Evolutionary conservation across 53 echinoderm and acorn worm genomes (phyloP).

Genomic region (Zoroaster sp.): DNA sequence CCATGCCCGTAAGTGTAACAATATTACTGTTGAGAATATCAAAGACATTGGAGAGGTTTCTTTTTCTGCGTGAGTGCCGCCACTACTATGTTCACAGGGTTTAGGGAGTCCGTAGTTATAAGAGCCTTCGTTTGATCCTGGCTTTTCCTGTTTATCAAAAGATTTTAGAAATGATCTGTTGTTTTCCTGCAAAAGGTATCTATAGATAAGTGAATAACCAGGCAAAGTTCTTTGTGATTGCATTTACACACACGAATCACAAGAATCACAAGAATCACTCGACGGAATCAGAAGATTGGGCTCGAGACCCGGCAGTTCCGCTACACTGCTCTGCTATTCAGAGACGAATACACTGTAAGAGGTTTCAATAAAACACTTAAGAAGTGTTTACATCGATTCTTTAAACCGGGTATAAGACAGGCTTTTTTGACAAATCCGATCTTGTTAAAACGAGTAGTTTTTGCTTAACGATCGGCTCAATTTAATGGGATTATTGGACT

Average conservation of each 20-base stretch:
- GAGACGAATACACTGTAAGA: neutral
- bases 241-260: neutral
- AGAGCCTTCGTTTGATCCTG: no score
- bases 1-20: no score
- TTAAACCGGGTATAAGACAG: neutral
- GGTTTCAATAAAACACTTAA: constrained; percentile 4
- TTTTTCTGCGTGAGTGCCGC: no score
- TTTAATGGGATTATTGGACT: neutral
- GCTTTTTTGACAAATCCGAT: neutral
- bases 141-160: no score
- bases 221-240: neutral
- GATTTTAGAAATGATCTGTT: neutral
- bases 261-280: no score
- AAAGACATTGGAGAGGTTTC: no score
- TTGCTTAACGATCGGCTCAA: neutral
- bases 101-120: no score
- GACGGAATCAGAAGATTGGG: no score
- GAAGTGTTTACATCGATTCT: neutral
- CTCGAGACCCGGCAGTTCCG: no score
- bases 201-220: neutral
- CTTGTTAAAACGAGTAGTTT: neutral
- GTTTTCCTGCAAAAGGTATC: neutral
- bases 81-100: no score
- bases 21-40: no score
- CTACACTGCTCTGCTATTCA: no score